Percentiles rank a stretch among this genome's conserved stretches.
These are phyloP conservation scores for Diaprepes abbreviatus DNA, from an alignment of 2,888 invertebrate genomes.

Conservation along the genomic window DNA sequence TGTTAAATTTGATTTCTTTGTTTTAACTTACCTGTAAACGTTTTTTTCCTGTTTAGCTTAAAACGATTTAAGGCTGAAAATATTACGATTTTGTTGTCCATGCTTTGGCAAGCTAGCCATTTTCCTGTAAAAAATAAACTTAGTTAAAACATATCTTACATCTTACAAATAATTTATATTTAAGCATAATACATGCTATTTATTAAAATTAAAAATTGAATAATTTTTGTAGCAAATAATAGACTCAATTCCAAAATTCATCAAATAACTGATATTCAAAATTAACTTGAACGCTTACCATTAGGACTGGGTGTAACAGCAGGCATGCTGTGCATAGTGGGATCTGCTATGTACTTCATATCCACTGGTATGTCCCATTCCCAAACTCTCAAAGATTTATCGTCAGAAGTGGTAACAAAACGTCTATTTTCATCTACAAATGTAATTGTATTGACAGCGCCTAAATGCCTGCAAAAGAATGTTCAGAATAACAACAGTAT, in stretches of 20 bases:
- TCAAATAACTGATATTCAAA: no score
- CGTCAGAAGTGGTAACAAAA: conserved; percentile 99
- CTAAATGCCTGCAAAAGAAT: conserved; percentile 91
- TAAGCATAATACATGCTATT: no score
- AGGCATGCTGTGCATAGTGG: conserved; percentile 99
- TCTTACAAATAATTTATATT: no score
- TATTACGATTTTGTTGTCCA: conserved; percentile 99
- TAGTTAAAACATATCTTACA: no score
- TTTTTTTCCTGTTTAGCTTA: conserved; percentile 98
- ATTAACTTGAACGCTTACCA: conserved; percentile 72
- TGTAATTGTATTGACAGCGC: conserved; percentile 98
- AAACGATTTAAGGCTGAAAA: conserved; percentile 98
- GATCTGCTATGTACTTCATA: conserved; percentile 99
- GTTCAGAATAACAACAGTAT: not conserved
- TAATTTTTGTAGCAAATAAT: no score
- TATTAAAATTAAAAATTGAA: no score
- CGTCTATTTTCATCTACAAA: conserved; percentile 98
- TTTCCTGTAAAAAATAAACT: conserved; percentile 69
- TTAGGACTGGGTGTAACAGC: conserved; percentile 95
- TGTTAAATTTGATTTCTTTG: no score
- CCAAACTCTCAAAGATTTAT: conserved; percentile 98
- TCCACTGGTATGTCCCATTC: conserved; percentile 99
- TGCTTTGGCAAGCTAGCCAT: conserved; percentile 99
- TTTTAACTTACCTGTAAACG: conserved; percentile 79
- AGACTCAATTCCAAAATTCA: no score